Evolutionary conservation across 2,797 vertebrate genomes (phyloP).

Genomic region (Anableps anableps): DNA sequence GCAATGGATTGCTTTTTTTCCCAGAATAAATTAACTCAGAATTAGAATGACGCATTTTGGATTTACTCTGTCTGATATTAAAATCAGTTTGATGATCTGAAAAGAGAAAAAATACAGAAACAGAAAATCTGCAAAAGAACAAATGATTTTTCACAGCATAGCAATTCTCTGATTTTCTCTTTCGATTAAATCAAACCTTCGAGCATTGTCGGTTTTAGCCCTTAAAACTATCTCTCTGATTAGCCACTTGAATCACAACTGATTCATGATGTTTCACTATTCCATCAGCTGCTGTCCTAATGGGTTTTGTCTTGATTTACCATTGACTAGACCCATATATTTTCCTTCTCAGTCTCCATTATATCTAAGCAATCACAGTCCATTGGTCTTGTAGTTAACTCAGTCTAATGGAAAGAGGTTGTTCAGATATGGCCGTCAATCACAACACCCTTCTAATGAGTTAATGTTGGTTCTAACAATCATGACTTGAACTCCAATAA

Average conservation of each 20-base stretch:
- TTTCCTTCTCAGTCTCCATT: constrained; percentile 36
- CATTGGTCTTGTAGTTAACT: constrained; percentile 28
- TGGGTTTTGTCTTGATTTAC: constrained; percentile 39
- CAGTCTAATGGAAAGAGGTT: constrained; percentile 45
- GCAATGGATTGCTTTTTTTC: neutral
- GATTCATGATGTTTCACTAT: constrained; percentile 19
- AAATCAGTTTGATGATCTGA: neutral
- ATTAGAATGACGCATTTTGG: neutral
- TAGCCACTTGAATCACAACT: constrained; percentile 15
- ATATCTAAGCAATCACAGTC: constrained; percentile 32
- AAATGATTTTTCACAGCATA: neutral
- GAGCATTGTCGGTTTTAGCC: neutral
- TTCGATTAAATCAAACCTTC: constrained; percentile 12
- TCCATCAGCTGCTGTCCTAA: constrained; percentile 18
- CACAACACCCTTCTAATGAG: constrained; percentile 23
- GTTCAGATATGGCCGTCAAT: constrained; percentile 40
- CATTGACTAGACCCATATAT: constrained; percentile 12
- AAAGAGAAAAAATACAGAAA: neutral
- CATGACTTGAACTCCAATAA: constrained; percentile 9
- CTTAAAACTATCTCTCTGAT: constrained; percentile 31
- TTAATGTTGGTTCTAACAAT: constrained; percentile 21
- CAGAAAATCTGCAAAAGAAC: neutral
- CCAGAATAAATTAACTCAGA: neutral
- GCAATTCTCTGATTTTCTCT: neutral
- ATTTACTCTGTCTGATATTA: neutral